Evolutionary conservation across 2,797 vertebrate genomes (phyloP), one percentile per base, ranked within the genome.

Genomic region (Lophotriccus pileatus): DNA sequence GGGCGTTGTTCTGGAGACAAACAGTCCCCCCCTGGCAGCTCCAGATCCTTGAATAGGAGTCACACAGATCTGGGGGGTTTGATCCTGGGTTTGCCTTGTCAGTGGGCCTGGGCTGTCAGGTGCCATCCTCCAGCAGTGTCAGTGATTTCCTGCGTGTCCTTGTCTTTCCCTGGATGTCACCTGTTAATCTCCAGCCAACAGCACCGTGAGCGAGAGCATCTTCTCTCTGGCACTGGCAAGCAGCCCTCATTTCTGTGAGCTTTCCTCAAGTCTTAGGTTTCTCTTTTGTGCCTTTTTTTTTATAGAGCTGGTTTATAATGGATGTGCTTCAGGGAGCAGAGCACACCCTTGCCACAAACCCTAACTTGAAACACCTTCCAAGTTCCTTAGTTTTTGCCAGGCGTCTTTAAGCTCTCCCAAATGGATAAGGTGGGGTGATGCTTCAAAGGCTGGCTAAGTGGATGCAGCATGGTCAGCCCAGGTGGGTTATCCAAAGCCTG

Each of bases 41-140:
- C 34, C 17, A 0, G 0, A 1, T 44, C 59, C 64, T n/a, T 18
- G 9, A 67, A 5, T 1, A 25, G 34, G 44, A n/a, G 17, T 60
- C 5, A 0, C 21, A 14, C 24, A 12, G 16, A 8, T 34, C 7
- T 32, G 39, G 44, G 20, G 4, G 3, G 30, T 62, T 53, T 41
- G 63, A 22, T 76, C 49, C 64, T 50, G 34, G 19, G 11, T 73
- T 94, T 44, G 21, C 43, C 52, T 43, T 8, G 13, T 60, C 22
- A 4, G 27, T 37, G 3, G 64, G 28, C 13, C 3, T 13, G 56
- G 72, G 28, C 43, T n/a, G 69, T 36, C 15, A 4, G 86, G 58
- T 90, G n/a, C 79, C 56, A 50, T 43, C 28, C 56, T 25, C 28
- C 11, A 9, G 10, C 52, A 21, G 12, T 0, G 0, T 25, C 10